Base-by-base conservation (phyloP, 2,113 vertebrate genomes). In the Hassar affinis region DNA sequence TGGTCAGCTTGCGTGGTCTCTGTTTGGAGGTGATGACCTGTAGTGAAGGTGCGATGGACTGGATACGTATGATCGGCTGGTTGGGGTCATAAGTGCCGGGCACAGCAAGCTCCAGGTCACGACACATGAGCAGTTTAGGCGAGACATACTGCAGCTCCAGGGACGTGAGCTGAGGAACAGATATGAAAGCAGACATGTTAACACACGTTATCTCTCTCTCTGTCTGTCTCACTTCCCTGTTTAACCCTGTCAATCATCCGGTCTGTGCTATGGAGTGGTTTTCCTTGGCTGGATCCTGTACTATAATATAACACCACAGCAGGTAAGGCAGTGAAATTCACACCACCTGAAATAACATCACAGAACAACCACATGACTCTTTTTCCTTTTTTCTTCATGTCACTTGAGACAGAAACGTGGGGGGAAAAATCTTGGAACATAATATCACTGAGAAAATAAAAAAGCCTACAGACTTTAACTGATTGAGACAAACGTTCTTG, bases 11-110 rank as follows among this genome's bases (percentile, higher is more conserved):
- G 89, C 98, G 96, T 71, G 97, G 98, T 76, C 97, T 91, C 94
- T 99, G 98, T 88, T 99, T 99, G 90, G 98, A 99, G 30, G 98
- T 99, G 94, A 99, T 99, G 92, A 99, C 98, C 91, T 99, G 98
- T 89, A 99, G 92, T 0, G 98, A 99, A 0, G 98, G 93, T 0
- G 98, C 97, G 0, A 99, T 99, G 87, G 97, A 99, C 91, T 99
- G 97, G 77, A 99, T 99, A 82, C 97, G 96, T 79, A 99, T 98
- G 92, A 99, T 96, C 1, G 95, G 95, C 92, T 98, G 97, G 92
- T 99, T 99, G 91, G 98, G 98, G 88, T 99, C 98, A 0, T 99
- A 99, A 0, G 98, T 99, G 83, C 98, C 98, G 0, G 98, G 98
- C 79, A 99, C 98, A 0, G 98, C 98, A 85, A 99, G 33, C 75